Evolutionary conservation across 2,113 vertebrate genomes (phyloP).

Genomic region (Emydocephalus ijimae): DNA sequence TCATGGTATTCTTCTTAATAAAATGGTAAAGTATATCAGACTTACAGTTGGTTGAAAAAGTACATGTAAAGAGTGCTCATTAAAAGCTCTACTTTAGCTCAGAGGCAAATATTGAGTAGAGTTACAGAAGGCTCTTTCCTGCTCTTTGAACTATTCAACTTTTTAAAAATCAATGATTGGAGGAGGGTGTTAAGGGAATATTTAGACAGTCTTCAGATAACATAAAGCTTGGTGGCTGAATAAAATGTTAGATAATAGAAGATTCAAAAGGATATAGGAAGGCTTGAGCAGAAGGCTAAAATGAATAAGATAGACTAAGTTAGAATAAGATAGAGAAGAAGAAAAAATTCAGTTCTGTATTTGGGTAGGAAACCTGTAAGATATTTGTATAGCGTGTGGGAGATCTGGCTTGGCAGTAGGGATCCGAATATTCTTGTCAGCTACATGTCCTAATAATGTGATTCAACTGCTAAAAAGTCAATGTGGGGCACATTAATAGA

Average conservation of each 20-base stretch:
- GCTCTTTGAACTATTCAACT: neutral
- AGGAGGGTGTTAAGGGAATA: neutral
- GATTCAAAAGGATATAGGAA: neutral
- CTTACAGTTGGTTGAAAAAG: neutral
- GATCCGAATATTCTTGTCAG: neutral
- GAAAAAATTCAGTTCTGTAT: neutral
- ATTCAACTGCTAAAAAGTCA: neutral
- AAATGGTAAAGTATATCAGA: neutral
- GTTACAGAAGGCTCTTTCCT: neutral
- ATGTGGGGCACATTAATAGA: neutral
- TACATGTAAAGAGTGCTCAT: neutral
- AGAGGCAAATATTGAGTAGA: neutral
- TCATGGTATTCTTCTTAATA: neutral
- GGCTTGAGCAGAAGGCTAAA: neutral
- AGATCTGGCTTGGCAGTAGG: neutral
- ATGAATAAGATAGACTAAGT: neutral
- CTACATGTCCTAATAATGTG: neutral
- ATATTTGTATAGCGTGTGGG: neutral
- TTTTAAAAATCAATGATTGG: neutral
- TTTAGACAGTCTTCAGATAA: neutral
- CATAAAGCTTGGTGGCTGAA: neutral
- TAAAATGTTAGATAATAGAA: neutral
- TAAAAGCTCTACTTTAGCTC: neutral
- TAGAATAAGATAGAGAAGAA: neutral
- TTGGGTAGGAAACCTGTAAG: neutral